A percentile compares a stretch with the other conserved stretches of the same genome.
Conservation (phyloP, 2,888 invertebrate species). For the Adelphocoris suturalis region DNA sequence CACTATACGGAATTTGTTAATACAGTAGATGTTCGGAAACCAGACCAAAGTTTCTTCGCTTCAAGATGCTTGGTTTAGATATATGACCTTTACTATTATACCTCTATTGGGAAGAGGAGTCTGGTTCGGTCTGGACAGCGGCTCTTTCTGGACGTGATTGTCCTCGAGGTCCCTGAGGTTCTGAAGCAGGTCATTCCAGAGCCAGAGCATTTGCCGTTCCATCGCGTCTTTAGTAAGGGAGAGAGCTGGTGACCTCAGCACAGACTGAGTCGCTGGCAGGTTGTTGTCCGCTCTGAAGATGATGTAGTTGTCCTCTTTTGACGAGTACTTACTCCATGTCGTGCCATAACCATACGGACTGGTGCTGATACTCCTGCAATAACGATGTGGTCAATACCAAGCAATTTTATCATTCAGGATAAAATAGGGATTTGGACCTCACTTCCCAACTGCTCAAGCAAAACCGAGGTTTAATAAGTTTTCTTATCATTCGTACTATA, state of each 20-base stretch:
- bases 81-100: no score
- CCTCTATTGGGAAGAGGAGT: neutral
- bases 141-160: conserved; percentile 61
- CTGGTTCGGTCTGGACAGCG: conserved; percentile 34
- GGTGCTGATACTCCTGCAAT: conserved; percentile 82
- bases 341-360: conserved; percentile 78
- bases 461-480: no score
- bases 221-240: conserved; percentile 76
- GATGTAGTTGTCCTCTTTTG: conserved; percentile 75
- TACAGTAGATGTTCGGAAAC: no score
- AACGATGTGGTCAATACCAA: conserved; percentile 46
- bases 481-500: no score
- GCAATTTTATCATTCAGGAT: no score
- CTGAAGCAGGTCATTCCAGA: conserved; percentile 77
- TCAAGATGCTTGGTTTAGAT: no score
- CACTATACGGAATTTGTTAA: no score
- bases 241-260: conserved; percentile 71
- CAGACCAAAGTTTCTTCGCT: no score
- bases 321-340: conserved; percentile 83
- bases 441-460: no score
- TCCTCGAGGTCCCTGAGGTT: conserved; percentile 69
- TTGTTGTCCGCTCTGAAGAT: conserved; percentile 75
- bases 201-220: conserved; percentile 80
- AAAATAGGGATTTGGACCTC: no score
- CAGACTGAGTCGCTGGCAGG: conserved; percentile 77